Evolutionary conservation across 37 sponge, comb jelly and placozoan genomes (phyloP), one percentile per base, ranked within the genome.

Genomic region (Spongia lamella): DNA sequence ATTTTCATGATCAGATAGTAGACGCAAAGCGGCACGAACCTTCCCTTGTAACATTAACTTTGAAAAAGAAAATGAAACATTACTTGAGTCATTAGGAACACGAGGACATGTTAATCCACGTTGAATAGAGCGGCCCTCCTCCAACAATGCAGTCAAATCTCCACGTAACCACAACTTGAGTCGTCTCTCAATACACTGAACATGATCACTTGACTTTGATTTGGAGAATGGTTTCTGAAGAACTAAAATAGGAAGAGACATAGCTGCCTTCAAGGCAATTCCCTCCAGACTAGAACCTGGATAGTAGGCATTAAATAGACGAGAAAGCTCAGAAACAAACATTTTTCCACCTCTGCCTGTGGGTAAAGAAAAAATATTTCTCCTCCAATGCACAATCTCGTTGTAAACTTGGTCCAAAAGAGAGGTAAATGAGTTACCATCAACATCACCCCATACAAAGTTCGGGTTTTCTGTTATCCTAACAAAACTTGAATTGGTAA

Each of bases 51-150:
- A 43, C 47, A 43, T 43, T 43, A 43, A 43, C 47, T 43, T 43
- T 5, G 47, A 43, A 9, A 43, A 43, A 43, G 47, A 5, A 43
- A 43, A 43, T 13, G 47, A 43, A 43, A 43, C 47, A n/a, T n/a
- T n/a, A n/a, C n/a, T n/a, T n/a, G n/a, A n/a, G n/a, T n/a, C n/a
- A n/a, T n/a, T n/a, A n/a, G n/a, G n/a, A n/a, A n/a, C n/a, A n/a
- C n/a, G n/a, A n/a, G n/a, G n/a, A n/a, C n/a, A n/a, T n/a, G 47
- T 50, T 70, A 70, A 3, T 33, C 66, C 14, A 20, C 5, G 33
- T 53, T 70, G 71, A 51, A 70, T 70, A 32, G 71, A 26, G 1
- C 71, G 25, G 3, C 47, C 71, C 51, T 70, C 71, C 32, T 49
- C 71, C 26, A 70, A 1, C 50, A 70, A 24, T 30, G 47, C 32